A percentile compares a stretch with the other conserved stretches of the same genome.
These are phyloP conservation scores for Pygoscelis adeliae DNA, from an alignment of 2,113 vertebrate species.

Conservation along the genomic window DNA sequence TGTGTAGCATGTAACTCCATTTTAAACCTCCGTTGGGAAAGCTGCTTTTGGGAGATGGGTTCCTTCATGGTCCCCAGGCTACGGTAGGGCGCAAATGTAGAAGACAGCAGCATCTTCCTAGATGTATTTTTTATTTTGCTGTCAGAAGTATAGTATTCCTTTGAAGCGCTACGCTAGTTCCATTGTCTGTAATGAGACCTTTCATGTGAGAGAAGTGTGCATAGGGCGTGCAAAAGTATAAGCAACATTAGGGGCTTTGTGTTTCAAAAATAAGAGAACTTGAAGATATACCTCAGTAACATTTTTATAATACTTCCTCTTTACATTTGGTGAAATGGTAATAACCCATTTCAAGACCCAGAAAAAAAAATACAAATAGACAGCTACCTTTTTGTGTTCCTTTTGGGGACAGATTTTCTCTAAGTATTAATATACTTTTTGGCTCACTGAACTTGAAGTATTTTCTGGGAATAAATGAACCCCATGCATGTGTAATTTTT, in stretches of 20 bases:
- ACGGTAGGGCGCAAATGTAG: fast-evolving
- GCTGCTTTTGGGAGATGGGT: not conserved
- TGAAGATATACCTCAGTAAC: not conserved
- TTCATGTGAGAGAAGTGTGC: not conserved
- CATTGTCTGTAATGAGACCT: not conserved
- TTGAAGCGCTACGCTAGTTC: not conserved
- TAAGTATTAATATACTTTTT: not conserved
- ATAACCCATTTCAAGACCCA: not conserved
- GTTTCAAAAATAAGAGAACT: not conserved
- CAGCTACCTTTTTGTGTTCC: not conserved
- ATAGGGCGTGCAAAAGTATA: not conserved
- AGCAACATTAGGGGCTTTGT: not conserved
- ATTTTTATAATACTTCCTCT: not conserved
- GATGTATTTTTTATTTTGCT: not conserved
- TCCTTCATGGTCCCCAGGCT: not conserved
- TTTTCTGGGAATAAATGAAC: not conserved
- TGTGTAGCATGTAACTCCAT: not conserved
- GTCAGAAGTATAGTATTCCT: not conserved
- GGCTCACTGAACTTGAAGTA: not conserved
- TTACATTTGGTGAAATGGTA: not conserved
- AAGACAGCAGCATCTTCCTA: not conserved
- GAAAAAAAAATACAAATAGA: not conserved
- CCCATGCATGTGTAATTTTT: not conserved
- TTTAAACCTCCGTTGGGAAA: not conserved
- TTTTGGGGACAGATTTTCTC: not conserved